Conservation (phyloP, 30 jellyfish, hydroid and myxozoan species). For the Rhopilema esculentum region DNA sequence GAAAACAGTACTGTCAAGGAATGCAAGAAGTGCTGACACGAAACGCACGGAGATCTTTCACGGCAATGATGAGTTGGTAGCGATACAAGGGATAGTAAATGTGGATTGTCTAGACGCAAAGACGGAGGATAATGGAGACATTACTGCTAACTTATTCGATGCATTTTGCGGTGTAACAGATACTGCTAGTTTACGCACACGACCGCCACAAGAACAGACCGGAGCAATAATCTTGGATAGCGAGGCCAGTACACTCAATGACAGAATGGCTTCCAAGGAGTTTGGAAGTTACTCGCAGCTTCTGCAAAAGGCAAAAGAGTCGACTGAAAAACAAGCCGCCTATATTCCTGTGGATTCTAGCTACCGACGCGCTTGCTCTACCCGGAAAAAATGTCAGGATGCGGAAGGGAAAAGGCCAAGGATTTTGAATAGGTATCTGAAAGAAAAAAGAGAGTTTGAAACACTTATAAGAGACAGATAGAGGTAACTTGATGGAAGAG, state of each 20-base stretch:
- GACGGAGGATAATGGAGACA: not conserved
- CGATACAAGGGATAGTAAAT: not conserved
- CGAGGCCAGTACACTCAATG: not conserved
- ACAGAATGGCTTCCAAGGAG: not conserved
- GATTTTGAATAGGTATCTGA: conserved; percentile 47
- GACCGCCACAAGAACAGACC: not conserved
- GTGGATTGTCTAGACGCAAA: not conserved
- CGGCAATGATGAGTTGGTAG: not conserved
- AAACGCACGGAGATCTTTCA: not conserved
- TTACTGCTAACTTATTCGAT: not conserved
- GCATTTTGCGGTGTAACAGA: too few relatives aligned
- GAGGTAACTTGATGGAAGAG: too few relatives aligned
- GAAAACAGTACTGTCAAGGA: not conserved
- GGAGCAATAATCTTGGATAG: not conserved
- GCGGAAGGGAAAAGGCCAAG: conserved; percentile 26
- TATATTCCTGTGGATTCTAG: conserved; percentile 34
- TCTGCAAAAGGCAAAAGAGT: conserved; percentile 30
- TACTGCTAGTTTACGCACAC: too few relatives aligned
- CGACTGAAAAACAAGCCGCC: conserved; percentile 47
- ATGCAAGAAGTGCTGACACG: not conserved
- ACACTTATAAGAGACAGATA: not conserved
- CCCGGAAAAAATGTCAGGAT: conserved; percentile 38
- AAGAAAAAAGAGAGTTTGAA: conserved; percentile 55
- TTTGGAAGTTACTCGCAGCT: not conserved
- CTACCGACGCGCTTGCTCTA: conserved; percentile 30